These are phyloP conservation scores for Thymallus thymallus DNA, from an alignment of 2,113 vertebrate species.

Conservation along the genomic window DNA sequence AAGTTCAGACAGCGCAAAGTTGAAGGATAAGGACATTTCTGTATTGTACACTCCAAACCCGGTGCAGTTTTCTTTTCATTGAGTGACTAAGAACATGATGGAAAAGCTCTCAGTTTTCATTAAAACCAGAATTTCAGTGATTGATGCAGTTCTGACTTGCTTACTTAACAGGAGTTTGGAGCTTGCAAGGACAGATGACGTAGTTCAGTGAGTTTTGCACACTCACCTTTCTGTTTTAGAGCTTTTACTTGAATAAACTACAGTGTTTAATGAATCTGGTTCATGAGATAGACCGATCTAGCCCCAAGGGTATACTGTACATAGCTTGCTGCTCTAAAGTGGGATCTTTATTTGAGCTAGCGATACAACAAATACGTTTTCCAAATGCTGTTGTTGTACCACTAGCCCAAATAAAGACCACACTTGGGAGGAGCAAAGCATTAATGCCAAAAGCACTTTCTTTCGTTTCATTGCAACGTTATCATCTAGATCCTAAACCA, in stretches of 20 bases:
- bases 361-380: neutral
- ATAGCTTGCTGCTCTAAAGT: neutral
- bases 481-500: neutral
- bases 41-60: too few species aligned
- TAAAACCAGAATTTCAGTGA: conserved; percentile 4
- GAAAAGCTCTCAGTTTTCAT: conserved; percentile 22
- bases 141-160: conserved; percentile 2
- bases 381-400: neutral
- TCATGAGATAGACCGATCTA: neutral
- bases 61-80: conserved; percentile 13
- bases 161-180: conserved; percentile 7
- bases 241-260: neutral
- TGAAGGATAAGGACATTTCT: conserved; percentile 21
- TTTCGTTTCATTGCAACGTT: too few species aligned
- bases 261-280: neutral
- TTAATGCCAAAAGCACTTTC: too few species aligned
- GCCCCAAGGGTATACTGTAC: too few species aligned
- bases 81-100: conserved; percentile 5
- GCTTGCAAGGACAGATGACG: conserved; percentile 20
- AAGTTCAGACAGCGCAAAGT: conserved; percentile 33
- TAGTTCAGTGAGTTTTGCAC: conserved; percentile 30
- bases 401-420: neutral
- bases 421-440: neutral
- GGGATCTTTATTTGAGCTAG: neutral
- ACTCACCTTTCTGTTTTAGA: neutral